Evolutionary conservation across 2,797 vertebrate species (phyloP).

Genomic region (Cynodonichthys magdalenae): DNA sequence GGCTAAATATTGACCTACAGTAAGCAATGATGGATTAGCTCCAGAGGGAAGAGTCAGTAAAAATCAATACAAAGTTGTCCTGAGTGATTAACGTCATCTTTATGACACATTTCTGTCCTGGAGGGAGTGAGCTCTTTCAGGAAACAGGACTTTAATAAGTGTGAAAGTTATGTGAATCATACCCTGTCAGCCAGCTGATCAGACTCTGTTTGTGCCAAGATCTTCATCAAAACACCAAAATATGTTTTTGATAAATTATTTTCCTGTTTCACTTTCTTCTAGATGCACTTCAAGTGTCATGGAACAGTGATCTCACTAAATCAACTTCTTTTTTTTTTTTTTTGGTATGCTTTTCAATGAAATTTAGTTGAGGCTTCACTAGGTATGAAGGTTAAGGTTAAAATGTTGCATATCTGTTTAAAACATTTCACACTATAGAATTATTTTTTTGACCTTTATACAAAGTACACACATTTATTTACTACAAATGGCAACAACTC

Average conservation of each 20-base stretch:
- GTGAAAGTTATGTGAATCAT: background rate
- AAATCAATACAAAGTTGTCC: constrained; percentile 10
- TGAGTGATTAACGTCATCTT: constrained; percentile 10
- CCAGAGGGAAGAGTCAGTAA: background rate
- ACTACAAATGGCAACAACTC: no score
- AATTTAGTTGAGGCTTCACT: background rate
- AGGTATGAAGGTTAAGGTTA: no score
- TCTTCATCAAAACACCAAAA: background rate
- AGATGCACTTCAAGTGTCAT: background rate
- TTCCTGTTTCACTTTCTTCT: background rate
- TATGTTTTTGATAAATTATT: background rate
- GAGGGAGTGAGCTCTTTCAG: background rate
- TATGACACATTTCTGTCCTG: background rate
- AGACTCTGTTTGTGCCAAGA: background rate
- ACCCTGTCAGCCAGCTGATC: background rate
- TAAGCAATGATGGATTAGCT: constrained; percentile 1
- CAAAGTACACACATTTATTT: no score
- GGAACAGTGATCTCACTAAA: background rate
- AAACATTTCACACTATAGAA: background rate
- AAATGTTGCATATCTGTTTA: background rate
- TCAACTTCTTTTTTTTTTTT: background rate
- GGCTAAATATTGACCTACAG: background rate
- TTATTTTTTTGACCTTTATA: no score
- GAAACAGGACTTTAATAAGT: background rate
- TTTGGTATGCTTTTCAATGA: background rate